These are phyloP conservation scores for Gallinago stenura DNA, from an alignment of 2,797 vertebrate genomes.

Conservation along the genomic window DNA sequence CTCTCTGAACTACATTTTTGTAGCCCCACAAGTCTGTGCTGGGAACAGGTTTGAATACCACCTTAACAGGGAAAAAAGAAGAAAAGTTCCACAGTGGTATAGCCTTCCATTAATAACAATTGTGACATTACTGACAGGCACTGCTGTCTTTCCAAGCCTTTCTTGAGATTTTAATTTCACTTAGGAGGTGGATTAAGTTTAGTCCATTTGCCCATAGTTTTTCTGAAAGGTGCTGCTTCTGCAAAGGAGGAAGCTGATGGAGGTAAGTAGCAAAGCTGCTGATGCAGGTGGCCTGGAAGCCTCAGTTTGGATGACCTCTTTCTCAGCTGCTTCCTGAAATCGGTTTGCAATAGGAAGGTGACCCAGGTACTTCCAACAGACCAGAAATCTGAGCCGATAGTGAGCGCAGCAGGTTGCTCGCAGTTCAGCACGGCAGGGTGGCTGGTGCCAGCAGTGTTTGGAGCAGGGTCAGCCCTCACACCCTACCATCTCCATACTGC, in stretches of 20 bases:
- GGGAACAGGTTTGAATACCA: neutral
- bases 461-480: neutral
- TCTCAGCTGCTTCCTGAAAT: neutral
- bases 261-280: neutral
- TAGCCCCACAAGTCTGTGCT: neutral
- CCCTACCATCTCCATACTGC: neutral
- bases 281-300: neutral
- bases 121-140: neutral
- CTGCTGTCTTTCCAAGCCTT: neutral
- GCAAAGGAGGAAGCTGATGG: neutral
- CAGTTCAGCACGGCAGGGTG: neutral
- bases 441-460: neutral
- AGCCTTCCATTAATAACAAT: neutral
- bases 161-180: neutral
- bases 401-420: accelerated
- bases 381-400: neutral
- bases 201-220: neutral
- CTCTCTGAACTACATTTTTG: neutral
- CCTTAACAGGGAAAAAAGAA: neutral
- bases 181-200: neutral
- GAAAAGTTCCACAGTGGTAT: neutral
- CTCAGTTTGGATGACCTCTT: neutral
- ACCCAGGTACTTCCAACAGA: neutral
- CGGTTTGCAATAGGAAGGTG: neutral
- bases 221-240: neutral